phyloP scores from a whole-genome alignment of 2,888 invertebrate genomes.

The Machimus rusticus region DNA sequence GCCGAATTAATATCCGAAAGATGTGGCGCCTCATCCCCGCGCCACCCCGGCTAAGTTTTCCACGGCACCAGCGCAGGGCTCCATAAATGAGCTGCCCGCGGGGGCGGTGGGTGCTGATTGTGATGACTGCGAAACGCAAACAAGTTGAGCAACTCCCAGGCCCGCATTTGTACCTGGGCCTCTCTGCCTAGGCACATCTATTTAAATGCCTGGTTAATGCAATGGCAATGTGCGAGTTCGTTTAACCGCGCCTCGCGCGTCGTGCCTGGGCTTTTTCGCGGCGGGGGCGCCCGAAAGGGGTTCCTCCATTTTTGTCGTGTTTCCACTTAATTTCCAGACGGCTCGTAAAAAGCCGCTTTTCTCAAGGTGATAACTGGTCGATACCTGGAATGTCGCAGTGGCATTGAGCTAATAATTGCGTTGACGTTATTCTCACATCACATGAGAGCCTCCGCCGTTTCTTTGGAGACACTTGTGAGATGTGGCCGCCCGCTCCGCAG shows the following conservation, averaged over 20 bases:
- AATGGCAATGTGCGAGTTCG: conserved; percentile 30
- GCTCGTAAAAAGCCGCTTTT: conserved; percentile 21
- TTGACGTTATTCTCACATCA: conserved; percentile 26
- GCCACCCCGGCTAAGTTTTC: background rate
- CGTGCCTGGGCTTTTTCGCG: background rate
- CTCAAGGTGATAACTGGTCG: conserved; percentile 33
- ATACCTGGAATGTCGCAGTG: conserved; percentile 4
- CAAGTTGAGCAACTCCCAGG: conserved; percentile 27
- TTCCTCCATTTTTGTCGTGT: conserved; percentile 6
- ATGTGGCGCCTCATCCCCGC: background rate
- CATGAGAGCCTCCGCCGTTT: background rate
- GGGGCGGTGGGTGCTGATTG: background rate
- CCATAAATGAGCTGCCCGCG: background rate
- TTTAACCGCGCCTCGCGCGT: conserved; percentile 1
- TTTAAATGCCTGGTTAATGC: background rate
- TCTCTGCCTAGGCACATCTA: background rate
- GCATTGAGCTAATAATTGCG: conserved; percentile 27
- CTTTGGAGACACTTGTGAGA: background rate
- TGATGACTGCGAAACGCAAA: conserved; percentile 21
- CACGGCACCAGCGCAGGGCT: background rate
- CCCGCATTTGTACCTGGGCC: background rate
- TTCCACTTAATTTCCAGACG: conserved; percentile 35
- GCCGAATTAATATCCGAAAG: background rate
- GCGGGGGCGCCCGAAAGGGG: conserved; percentile 14
- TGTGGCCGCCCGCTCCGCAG: background rate